phyloP scores from a whole-genome alignment of 2,797 vertebrate species.

The Sebastes steindachneri region DNA sequence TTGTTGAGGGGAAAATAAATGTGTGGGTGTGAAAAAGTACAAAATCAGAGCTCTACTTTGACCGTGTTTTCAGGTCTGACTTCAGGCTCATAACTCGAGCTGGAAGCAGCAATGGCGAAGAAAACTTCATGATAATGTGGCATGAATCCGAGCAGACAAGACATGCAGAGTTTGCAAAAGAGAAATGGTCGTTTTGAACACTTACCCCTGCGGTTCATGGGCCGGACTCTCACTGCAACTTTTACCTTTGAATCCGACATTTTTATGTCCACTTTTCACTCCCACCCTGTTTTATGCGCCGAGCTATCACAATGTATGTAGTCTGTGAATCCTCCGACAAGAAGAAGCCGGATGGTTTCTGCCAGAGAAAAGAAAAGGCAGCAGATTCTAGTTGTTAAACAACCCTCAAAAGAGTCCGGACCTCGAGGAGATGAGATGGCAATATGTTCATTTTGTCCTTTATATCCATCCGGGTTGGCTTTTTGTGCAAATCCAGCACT shows the following conservation, averaged over 20 bases:
- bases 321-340: constrained; percentile 52
- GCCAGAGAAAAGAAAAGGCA: constrained; percentile 27
- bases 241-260: constrained; percentile 99
- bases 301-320: constrained; percentile 53
- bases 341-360: constrained; percentile 49
- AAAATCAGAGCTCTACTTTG: constrained; percentile 15
- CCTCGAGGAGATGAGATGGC: constrained; percentile 30
- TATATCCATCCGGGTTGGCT: constrained; percentile 61
- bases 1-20: constrained; percentile 36
- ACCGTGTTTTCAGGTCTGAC: constrained; percentile 34
- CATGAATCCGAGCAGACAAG: constrained; percentile 16
- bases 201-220: constrained; percentile 97
- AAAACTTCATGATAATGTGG: constrained; percentile 61
- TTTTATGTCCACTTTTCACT: constrained; percentile 81
- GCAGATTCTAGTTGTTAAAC: constrained; percentile 31
- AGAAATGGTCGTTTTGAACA: constrained; percentile 4
- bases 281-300: constrained; percentile 67
- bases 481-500: constrained; percentile 63
- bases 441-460: constrained; percentile 52
- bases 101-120: constrained; percentile 53
- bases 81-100: constrained; percentile 27
- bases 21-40: constrained; percentile 33
- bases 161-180: neutral
- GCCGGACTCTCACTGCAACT: constrained; percentile 97
- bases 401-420: constrained; percentile 50